Evolutionary conservation across 1,140 invertebrate genomes (phyloP), one percentile per base, ranked within the genome.

Genomic region (Drosophila lacertosa): DNA sequence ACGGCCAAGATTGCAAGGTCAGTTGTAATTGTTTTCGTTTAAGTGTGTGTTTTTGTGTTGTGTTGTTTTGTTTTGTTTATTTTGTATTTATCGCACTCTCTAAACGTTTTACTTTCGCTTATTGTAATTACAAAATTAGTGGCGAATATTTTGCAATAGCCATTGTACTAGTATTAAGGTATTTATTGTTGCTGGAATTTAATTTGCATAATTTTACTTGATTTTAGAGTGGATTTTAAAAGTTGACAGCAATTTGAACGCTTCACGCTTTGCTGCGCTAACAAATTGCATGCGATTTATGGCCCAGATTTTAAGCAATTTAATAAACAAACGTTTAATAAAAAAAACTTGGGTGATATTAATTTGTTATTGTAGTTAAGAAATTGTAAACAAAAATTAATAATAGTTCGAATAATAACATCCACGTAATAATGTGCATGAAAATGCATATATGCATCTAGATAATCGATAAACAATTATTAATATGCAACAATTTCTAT

Each of bases 31-130:
- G 47, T 66, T 47, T 45, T 20, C 3, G 32, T 39, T 2, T 48
- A 11, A n/a, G 4, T 42, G 6, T 54, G 10, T 54, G n/a, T 16
- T 5, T 51, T 11, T 18, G 26, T 16, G 16, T 37, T 35, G 29
- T 40, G 29, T 48, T 47, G 26, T 37, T 0, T 13, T 37, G 9
- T 53, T 11, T 58, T 65, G 20, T 60, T 62, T 54, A 66, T 48
- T 29, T 11, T 7, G n/a, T n/a, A n/a, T 70, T 50, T 63, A 55
- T 69, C 66, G 33, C 55, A 50, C 57, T 69, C 50, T 57, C 57
- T 74, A 69, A 68, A 62, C 65, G 65, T 63, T 69, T 69, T 69
- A 74, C 70, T 74, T 74, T 74, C 70, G 65, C 70, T 74, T 74
- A 74, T 74, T 74, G 42, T 59, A 74, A 57, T 69, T 62, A 45